These are phyloP conservation scores for Gnathonemus longibarbis DNA, from an alignment of 2,113 vertebrate species.

Conservation along the genomic window DNA sequence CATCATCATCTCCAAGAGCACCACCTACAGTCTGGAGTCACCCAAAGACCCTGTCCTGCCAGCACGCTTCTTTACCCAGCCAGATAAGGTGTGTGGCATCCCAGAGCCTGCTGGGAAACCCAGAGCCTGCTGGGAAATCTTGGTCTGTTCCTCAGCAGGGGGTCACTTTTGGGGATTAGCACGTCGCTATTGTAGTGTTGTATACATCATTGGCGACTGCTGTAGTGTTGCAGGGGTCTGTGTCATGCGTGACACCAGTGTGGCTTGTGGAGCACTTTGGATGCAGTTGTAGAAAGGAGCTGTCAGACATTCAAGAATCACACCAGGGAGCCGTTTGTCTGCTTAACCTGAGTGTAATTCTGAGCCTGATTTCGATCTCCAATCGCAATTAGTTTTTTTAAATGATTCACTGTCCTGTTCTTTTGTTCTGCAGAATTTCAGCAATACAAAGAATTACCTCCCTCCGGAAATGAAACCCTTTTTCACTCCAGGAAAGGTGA, in stretches of 20 bases:
- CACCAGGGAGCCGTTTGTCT: background rate
- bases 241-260: background rate
- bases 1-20: conserved; percentile 97
- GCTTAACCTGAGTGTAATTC: background rate
- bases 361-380: background rate
- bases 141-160: background rate
- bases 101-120: background rate
- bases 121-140: background rate
- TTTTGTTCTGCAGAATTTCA: conserved; percentile 77
- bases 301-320: background rate
- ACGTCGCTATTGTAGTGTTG: background rate
- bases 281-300: background rate
- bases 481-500: conserved; percentile 94
- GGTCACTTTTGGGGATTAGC: background rate
- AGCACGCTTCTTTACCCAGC: conserved; percentile 89
- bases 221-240: background rate
- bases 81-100: conserved; percentile 77
- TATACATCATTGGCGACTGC: background rate
- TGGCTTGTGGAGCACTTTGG: background rate
- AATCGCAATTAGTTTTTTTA: background rate
- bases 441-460: conserved; percentile 97
- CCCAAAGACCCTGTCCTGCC: conserved; percentile 96
- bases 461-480: conserved; percentile 96
- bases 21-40: conserved; percentile 96
- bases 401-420: background rate